Evolutionary conservation across 37 sponge, comb jelly and placozoan genomes (phyloP), one percentile per base, ranked within the genome.

Genomic region (Agelas oroides): DNA sequence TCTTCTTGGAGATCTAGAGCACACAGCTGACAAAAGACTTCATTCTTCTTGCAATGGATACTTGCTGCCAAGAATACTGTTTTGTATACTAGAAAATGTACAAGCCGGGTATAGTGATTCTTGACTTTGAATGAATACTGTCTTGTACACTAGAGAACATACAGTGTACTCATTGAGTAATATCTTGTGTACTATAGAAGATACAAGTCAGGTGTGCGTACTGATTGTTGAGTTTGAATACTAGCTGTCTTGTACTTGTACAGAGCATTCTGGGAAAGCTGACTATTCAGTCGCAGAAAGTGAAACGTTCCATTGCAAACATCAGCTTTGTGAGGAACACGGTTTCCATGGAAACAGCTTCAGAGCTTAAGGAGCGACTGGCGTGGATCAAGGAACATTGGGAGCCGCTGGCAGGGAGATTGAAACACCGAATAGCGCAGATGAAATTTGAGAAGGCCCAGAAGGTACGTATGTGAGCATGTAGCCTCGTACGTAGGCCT

Each of bases 381-480:
- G 53, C 20, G 58, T 23, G 2, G 13, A 18, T 82, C 41, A 70
- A 61, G 73, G 18, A 33, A 13, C 55, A n/a, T 1, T 71, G 71
- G 82, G 82, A 70, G 17, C 24, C 33, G 8, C 62, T 82, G 38
- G 61, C 17, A 0, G 30, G 2, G 33, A 27, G 71, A 38, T 23
- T 82, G 30, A 59, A 33, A 23, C 46, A 21, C 24, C 34, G 84
- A 1, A 38, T 53, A 25, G 65, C 65, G 11, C 84, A 84, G 55
- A 74, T 84, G 20, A 40, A 27, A 14, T 84, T 84, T 73, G 84
- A 84, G 75, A 84, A 63, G 33, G 35, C 27, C 17, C 75, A 84
- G 24, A 62, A 38, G 65, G 84, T 84, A 23, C n/a, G n/a, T n/a
- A n/a, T n/a, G n/a, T n/a, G n/a, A n/a, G n/a, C n/a, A n/a, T n/a